Evolutionary conservation across 2,113 vertebrate species (phyloP).

Genomic region (Gambusia affinis): DNA sequence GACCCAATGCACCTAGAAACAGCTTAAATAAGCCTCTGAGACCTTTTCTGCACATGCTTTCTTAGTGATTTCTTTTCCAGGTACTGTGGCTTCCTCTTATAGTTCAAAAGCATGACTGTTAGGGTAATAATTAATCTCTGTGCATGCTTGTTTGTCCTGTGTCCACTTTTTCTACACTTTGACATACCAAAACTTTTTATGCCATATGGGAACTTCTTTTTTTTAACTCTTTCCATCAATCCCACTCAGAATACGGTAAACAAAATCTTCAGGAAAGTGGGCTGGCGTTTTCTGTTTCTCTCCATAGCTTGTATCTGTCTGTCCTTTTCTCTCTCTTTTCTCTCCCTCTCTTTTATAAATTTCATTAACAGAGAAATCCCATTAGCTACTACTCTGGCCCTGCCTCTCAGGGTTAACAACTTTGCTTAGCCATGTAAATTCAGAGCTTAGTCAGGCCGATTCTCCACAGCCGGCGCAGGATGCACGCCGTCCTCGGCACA

Average conservation of each 20-base stretch:
- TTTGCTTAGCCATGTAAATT: constrained; percentile 86
- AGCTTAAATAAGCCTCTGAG: too few species aligned
- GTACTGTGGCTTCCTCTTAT: too few species aligned
- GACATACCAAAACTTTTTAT: too few species aligned
- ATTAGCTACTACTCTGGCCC: constrained; percentile 77
- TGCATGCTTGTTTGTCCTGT: too few species aligned
- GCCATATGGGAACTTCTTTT: too few species aligned
- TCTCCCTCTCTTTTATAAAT: constrained; percentile 74
- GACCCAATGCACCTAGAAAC: too few species aligned
- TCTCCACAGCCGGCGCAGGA: constrained; percentile 64
- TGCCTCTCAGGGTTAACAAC: constrained; percentile 81
- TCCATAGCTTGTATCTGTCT: constrained; percentile 12
- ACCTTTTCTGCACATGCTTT: too few species aligned
- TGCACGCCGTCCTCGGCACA: constrained; percentile 43
- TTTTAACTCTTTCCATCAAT: too few species aligned
- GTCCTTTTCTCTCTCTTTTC: constrained; percentile 22
- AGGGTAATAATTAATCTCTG: too few species aligned
- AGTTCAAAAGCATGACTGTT: too few species aligned
- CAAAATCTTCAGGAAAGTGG: neutral
- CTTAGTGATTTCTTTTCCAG: too few species aligned
- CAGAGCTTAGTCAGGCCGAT: constrained; percentile 83
- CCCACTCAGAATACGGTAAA: constrained; percentile 3
- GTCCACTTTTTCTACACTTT: too few species aligned
- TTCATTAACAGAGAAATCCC: constrained; percentile 83
- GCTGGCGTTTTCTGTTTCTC: neutral